Evolutionary conservation across 2,797 vertebrate species (phyloP).

Genomic region (Takifugu rubripes): DNA sequence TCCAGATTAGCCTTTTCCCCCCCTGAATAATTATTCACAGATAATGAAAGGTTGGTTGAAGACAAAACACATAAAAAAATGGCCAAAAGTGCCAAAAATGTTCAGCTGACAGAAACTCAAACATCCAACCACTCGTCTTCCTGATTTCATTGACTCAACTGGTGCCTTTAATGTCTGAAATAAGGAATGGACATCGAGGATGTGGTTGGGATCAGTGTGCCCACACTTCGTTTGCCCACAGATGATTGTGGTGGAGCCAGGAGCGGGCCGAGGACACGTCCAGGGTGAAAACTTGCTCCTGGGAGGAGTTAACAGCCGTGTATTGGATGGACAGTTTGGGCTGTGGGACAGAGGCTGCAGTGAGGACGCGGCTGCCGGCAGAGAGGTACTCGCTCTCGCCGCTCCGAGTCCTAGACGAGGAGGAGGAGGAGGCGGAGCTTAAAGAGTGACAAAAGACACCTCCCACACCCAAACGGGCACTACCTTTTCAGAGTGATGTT

Average conservation of each 20-base stretch:
- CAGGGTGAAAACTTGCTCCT: slow-evolving; percentile 72
- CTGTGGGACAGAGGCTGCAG: slow-evolving; percentile 66
- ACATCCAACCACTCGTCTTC: not conserved
- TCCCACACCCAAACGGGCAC: not conserved
- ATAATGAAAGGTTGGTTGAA: slow-evolving; percentile 6
- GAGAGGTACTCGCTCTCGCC: slow-evolving; percentile 69
- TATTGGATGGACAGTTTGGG: slow-evolving; percentile 72
- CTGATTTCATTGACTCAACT: slow-evolving; percentile 35
- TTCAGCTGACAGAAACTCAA: slow-evolving; percentile 17
- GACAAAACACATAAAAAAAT: slow-evolving; percentile 11
- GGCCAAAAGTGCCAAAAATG: not conserved
- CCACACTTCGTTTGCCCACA: slow-evolving; percentile 74
- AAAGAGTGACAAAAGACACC: too few species aligned
- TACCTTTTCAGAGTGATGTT: slow-evolving; percentile 88
- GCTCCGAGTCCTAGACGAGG: slow-evolving; percentile 49
- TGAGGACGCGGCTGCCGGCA: slow-evolving; percentile 69
- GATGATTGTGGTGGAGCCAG: slow-evolving; percentile 71
- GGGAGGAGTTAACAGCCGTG: slow-evolving; percentile 54
- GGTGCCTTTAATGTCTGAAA: not conserved
- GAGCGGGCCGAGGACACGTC: slow-evolving; percentile 61
- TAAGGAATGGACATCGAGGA: not conserved
- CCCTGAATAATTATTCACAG: slow-evolving; percentile 9
- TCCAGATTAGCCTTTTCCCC: not conserved
- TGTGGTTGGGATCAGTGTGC: slow-evolving; percentile 9
- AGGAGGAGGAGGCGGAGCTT: not conserved